Conservation (phyloP, 2,888 invertebrate genomes). For the Nomada hirtipes region DNA sequence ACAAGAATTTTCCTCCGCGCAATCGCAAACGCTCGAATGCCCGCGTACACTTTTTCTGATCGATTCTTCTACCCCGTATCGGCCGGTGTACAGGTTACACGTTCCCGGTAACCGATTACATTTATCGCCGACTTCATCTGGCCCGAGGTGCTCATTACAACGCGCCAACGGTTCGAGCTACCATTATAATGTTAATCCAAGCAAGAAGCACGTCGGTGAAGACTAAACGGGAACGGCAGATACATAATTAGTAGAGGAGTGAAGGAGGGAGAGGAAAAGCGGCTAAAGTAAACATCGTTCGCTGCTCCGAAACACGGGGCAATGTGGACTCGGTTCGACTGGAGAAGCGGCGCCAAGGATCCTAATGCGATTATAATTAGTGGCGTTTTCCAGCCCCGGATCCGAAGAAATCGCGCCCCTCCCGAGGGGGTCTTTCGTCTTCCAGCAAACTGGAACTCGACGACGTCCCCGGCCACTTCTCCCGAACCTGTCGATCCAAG, state of each 20-base stretch:
- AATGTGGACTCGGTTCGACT: constrained; percentile 46
- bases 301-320: constrained; percentile 18
- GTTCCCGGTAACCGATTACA: constrained; percentile 8
- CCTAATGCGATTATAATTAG: constrained; percentile 74
- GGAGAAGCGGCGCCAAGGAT: constrained; percentile 55
- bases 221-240: constrained; percentile 30
- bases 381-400: constrained; percentile 65
- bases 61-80: neutral
- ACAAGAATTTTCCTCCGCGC: no score
- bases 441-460: constrained; percentile 55
- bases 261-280: constrained; percentile 2
- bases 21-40: neutral
- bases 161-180: constrained; percentile 5
- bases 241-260: constrained; percentile 43
- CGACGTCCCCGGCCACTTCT: constrained; percentile 55
- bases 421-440: constrained; percentile 62
- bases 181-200: constrained; percentile 36
- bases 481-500: constrained; percentile 48
- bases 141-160: constrained; percentile 25
- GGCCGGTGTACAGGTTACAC: neutral
- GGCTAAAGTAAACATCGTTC: constrained; percentile 51
- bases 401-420: constrained; percentile 47
- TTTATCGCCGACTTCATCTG: constrained; percentile 4
- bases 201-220: constrained; percentile 22
- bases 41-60: neutral